phyloP scores from a whole-genome alignment of 2,113 vertebrate genomes.

The Amia ocellicauda region DNA sequence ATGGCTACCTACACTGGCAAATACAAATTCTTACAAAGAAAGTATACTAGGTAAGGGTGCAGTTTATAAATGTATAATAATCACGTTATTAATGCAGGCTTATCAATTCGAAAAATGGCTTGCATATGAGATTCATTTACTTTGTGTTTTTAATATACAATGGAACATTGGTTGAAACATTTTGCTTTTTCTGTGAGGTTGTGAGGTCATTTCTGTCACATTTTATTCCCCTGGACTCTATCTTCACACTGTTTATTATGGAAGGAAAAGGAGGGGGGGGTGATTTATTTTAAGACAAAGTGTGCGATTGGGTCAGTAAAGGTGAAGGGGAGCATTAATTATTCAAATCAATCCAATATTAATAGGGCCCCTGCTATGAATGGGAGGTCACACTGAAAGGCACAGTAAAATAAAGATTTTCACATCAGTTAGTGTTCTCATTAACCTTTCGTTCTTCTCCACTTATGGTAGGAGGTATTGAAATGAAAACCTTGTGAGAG shows the following conservation, averaged over 20 bases:
- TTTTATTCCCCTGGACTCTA: too few relatives aligned
- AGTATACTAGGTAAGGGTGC: too few relatives aligned
- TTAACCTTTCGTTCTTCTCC: slow-evolving; percentile 5
- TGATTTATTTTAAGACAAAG: neutral
- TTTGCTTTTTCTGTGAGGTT: too few relatives aligned
- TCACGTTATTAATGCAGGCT: too few relatives aligned
- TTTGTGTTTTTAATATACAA: too few relatives aligned
- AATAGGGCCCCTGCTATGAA: neutral
- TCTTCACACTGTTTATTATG: neutral
- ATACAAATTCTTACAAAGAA: too few relatives aligned
- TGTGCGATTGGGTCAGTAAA: neutral
- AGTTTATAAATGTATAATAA: too few relatives aligned
- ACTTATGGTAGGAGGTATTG: neutral
- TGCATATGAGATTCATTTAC: too few relatives aligned
- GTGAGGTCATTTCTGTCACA: too few relatives aligned
- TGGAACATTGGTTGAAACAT: too few relatives aligned
- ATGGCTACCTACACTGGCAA: too few relatives aligned
- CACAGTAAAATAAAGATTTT: neutral
- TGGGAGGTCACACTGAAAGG: neutral
- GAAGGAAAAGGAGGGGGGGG: neutral
- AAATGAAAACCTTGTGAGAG: neutral
- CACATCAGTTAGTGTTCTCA: neutral
- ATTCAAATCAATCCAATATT: slow-evolving; percentile 15
- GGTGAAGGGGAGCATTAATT: neutral
- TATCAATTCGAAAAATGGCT: too few relatives aligned